Conservation (phyloP, 2,888 invertebrate species). For the Odontomyia ornata region DNA sequence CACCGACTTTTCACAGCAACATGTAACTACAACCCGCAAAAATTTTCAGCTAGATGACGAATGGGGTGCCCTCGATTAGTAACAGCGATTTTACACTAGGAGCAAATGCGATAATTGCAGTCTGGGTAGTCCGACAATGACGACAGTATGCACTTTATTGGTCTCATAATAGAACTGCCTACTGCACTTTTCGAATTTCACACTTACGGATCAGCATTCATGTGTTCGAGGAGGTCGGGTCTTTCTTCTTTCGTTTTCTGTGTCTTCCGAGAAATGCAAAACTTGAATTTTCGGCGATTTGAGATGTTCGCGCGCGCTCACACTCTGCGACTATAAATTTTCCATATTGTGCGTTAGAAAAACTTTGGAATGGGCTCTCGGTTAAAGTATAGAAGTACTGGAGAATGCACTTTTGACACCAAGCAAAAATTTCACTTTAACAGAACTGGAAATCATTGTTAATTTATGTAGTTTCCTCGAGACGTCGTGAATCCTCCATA, state of each 20-base stretch:
- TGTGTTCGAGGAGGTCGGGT: not conserved
- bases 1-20: not conserved
- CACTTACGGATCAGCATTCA: constrained; percentile 1
- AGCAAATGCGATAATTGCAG: constrained; percentile 4
- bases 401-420: constrained; percentile 38
- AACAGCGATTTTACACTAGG: not conserved
- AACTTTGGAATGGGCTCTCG: not conserved
- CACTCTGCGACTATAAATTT: constrained; percentile 29
- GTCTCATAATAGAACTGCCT: constrained; percentile 42
- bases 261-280: not conserved
- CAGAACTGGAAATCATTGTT: constrained; percentile 19
- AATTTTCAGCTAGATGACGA: too few relatives aligned
- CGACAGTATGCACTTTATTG: constrained; percentile 43
- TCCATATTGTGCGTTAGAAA: constrained; percentile 34
- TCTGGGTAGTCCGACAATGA: constrained; percentile 11
- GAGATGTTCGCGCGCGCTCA: constrained; percentile 16
- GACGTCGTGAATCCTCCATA: not conserved
- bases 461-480: constrained; percentile 6
- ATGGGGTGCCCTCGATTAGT: not conserved
- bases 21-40: not conserved
- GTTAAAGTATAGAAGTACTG: constrained; percentile 16
- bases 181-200: constrained; percentile 22
- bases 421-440: not conserved
- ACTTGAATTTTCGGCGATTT: not conserved
- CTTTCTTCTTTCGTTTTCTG: constrained; percentile 7